Evolutionary conservation across 2,797 vertebrate species (phyloP), one percentile per base, ranked within the genome.

Genomic region (Parauchenoglanis ngamensis): DNA sequence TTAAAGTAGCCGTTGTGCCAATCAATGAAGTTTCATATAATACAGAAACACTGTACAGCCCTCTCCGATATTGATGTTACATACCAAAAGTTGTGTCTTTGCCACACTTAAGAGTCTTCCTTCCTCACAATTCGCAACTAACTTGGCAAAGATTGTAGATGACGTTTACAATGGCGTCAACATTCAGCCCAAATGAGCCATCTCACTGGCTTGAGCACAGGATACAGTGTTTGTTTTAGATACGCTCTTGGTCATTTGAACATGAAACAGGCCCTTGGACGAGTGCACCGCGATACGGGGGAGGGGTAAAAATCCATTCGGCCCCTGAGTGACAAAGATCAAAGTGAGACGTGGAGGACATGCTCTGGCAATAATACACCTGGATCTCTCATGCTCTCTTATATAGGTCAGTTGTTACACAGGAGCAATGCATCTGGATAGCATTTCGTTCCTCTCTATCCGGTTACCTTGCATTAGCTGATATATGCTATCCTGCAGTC

Each of bases 171-270:
- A 89, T 8, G 92, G 92, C 89, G 90, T 94, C 93, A 91, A 76
- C 85, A 67, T 79, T 88, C 91, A 6, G 54, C 85, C 52, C 52
- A 83, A 88, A 79, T 80, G 31, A 31, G 54, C 19, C 28, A n/a
- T 72, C 35, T 87, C 83, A 88, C 87, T 85, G 31, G 73, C 77
- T 7, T 19, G 31, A 46, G 52, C 23, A 12, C 31, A 56, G 44
- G 70, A 88, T 91, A 91, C 85, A 44, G 84, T 94, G 94, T 95
- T 95, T 95, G 94, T 92, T 94, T 93, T 92, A 92, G 92, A 95
- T 92, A 63, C 13, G 87, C 89, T 91, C 91, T 88, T 90, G 92
- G 92, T 89, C 90, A 84, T 83, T 90, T 87, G 89, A 63, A 88
- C 90, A 88, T 87, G 87, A 90, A 88, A 88, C 87, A 75, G 76